Base-by-base conservation (phyloP, 64 coral and sea anemone genomes). In the Pachyseris speciosa region DNA sequence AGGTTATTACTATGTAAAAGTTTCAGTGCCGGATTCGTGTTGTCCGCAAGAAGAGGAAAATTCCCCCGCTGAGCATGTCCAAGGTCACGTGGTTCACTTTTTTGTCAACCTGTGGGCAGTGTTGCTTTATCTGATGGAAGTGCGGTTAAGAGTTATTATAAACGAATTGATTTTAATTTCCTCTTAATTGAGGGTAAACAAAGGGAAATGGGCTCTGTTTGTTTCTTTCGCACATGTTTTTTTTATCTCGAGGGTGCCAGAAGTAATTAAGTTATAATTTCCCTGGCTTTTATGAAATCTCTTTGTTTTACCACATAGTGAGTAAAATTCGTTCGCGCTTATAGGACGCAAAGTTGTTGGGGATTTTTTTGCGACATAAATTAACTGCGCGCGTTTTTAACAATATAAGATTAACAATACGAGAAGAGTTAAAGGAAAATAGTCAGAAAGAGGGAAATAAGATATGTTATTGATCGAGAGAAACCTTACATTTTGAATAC, bases 271-370 rank as follows among this genome's bases (percentile, higher is more conserved):
- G 1, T 81, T 25, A 81, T 29, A 10, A 20, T 24, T 40, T 53
- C 77, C 51, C 77, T 81, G 77, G 22, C 77, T 81, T 81, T 81
- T 81, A 58, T 60, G 20, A 81, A 60, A 34, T 60, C 2, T 49
- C 77, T 81, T 81, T 81, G 77, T 81, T 81, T 81, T 60, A 81
- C 51, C 61, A 37, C 53, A 33, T 9, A 36, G 29, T 81, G 51
- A 40, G 77, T 81, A 61, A 81, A 61, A 81, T 22, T 79, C 52
- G 32, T 60, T 38, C 33, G 22, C 5, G 43, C 11, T 45, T 45
- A 6, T 45, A 6, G 4, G 8, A 27, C 5, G 3, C n/a, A n/a
- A 6, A 25, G 1, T 26, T 24, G 2, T 6, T 63, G 59, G 4
- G 22, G 4, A 11, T 45, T 45, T 63, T 63, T 63, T 39, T 19